Conservation (phyloP, 2,888 invertebrate genomes). For the Chouioia cunea region DNA sequence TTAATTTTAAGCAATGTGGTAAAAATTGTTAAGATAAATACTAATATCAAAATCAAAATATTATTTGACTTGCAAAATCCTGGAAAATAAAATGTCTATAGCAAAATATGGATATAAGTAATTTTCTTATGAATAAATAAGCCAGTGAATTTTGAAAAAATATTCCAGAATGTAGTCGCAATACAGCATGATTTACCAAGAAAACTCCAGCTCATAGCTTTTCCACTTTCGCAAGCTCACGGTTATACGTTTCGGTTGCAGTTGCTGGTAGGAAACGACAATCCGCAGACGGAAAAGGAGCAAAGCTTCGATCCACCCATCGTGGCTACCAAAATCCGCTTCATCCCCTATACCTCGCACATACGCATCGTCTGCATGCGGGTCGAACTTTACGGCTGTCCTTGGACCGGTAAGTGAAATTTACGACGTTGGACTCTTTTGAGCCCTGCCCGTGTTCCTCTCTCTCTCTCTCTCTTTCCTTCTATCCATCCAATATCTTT, state of each 20-base stretch:
- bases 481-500: background rate
- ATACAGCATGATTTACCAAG: constrained; percentile 4
- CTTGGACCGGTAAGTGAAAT: constrained; percentile 78
- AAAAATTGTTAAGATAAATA: no score
- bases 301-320: constrained; percentile 82
- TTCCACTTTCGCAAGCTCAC: no score
- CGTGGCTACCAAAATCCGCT: constrained; percentile 81
- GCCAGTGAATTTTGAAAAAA: background rate
- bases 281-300: constrained; percentile 82
- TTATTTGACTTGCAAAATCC: no score
- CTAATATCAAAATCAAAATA: no score
- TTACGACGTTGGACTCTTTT: constrained; percentile 51
- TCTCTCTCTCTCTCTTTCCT: background rate
- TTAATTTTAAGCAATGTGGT: no score
- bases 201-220: background rate
- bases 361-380: constrained; percentile 85
- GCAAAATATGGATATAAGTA: no score
- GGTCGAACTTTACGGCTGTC: constrained; percentile 85
- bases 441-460: constrained; percentile 12
- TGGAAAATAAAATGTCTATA: no score
- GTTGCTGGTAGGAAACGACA: constrained; percentile 84
- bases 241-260: constrained; percentile 67
- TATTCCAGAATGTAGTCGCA: constrained; percentile 21
- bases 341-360: constrained; percentile 84
- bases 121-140: no score